Conservation (phyloP, 35 echinoderm and acorn worm genomes). For the Apostichopus californicus region DNA sequence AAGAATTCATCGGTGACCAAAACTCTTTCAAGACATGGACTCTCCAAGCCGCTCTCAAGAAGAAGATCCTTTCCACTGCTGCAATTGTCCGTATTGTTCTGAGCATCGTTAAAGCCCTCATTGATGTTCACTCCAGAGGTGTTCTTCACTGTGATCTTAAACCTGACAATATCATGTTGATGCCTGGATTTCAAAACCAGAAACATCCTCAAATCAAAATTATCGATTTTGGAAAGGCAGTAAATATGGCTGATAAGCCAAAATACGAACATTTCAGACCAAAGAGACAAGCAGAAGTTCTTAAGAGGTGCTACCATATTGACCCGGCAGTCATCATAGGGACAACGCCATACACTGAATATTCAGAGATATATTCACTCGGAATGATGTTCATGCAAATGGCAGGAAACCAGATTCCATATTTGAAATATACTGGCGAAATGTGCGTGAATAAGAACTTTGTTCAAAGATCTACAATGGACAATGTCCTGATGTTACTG, state of each 20-base stretch:
- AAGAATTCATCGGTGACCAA: too few relatives aligned
- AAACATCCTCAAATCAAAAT: neutral
- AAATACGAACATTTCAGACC: neutral
- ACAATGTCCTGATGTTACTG: neutral
- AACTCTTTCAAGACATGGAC: too few relatives aligned
- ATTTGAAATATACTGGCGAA: neutral
- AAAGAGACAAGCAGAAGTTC: neutral
- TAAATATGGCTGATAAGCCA: neutral
- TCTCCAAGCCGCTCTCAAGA: too few relatives aligned
- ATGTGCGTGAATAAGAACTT: neutral
- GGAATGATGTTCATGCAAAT: neutral
- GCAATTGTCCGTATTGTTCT: too few relatives aligned
- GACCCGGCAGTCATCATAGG: neutral
- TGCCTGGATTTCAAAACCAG: neutral
- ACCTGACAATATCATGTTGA: neutral
- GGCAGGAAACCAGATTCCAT: neutral
- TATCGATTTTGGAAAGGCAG: constrained; percentile 6
- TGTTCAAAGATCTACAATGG: neutral
- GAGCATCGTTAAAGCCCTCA: too few relatives aligned
- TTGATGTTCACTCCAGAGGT: too few relatives aligned
- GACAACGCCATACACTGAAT: neutral
- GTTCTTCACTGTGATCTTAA: neutral
- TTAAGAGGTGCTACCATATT: neutral
- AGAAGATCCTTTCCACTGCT: too few relatives aligned
- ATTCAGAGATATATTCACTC: neutral